These are phyloP conservation scores for Herpetotheres cachinnans DNA, from an alignment of 2,113 vertebrate species.

Conservation along the genomic window DNA sequence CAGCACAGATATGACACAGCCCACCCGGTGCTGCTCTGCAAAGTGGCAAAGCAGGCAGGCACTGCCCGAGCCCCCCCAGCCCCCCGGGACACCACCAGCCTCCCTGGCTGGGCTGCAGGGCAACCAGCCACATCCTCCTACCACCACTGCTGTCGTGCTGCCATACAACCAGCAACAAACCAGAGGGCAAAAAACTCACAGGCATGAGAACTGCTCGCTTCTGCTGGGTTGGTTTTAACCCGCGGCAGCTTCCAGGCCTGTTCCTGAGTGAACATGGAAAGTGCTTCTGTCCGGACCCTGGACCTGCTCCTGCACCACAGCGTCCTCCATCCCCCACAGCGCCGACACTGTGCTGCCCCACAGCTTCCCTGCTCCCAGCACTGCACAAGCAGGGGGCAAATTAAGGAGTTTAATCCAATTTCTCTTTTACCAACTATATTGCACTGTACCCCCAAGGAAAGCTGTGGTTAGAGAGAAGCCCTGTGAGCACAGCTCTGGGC, in stretches of 20 bases:
- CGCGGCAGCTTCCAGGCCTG: not conserved
- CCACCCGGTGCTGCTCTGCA: fast-evolving
- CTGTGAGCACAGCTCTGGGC: fast-evolving
- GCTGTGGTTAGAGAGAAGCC: fast-evolving
- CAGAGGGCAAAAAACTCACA: not conserved
- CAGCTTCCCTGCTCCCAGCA: fast-evolving
- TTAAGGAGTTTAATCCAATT: not conserved
- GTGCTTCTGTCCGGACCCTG: fast-evolving
- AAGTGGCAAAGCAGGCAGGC: not conserved
- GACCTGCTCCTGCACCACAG: not conserved
- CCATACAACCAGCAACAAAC: fast-evolving
- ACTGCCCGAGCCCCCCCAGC: fast-evolving
- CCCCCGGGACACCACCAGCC: too few relatives aligned
- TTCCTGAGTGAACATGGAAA: fast-evolving
- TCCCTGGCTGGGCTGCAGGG: not conserved
- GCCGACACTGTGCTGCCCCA: fast-evolving
- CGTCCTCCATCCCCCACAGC: fast-evolving
- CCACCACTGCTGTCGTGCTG: fast-evolving
- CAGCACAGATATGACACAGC: not conserved
- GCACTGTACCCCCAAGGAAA: fast-evolving
- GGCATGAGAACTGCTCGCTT: fast-evolving
- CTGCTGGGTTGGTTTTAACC: not conserved
- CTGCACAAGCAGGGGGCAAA: not conserved
- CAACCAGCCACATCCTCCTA: not conserved
- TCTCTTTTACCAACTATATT: not conserved